phyloP scores from a whole-genome alignment of 1,140 invertebrate genomes.

The Physella acuta region DNA sequence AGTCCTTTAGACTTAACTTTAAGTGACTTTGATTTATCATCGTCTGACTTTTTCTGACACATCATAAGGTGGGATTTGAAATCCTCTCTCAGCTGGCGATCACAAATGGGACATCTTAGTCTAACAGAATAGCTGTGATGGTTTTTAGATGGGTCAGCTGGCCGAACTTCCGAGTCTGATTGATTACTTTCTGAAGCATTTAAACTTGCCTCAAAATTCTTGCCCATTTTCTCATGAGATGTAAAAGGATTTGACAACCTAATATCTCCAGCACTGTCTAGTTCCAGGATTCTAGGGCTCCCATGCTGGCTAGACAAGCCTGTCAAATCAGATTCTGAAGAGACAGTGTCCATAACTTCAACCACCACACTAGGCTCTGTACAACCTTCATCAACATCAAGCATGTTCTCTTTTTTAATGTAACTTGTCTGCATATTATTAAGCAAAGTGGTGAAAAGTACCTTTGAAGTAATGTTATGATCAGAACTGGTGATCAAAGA shows the following conservation, averaged over 20 bases:
- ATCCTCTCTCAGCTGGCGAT: slow-evolving; percentile 24
- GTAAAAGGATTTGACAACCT: neutral
- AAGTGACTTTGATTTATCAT: slow-evolving; percentile 6
- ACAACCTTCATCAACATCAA: slow-evolving; percentile 5
- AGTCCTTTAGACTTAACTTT: neutral
- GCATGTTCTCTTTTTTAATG: neutral
- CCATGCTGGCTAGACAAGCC: slow-evolving; percentile 45
- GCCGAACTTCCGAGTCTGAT: neutral
- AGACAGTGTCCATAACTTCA: slow-evolving; percentile 39
- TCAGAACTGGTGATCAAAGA: too few species aligned
- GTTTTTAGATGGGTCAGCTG: slow-evolving; percentile 3
- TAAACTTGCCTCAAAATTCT: neutral
- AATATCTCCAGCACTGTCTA: slow-evolving; percentile 20
- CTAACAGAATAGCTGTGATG: neutral
- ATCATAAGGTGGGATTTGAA: slow-evolving; percentile 21
- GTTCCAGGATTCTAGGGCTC: slow-evolving; percentile 37
- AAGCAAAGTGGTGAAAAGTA: too few species aligned
- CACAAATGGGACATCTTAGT: slow-evolving; percentile 21
- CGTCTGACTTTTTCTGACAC: slow-evolving; percentile 15
- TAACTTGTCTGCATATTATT: too few species aligned
- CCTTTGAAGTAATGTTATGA: too few species aligned
- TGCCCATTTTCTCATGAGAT: neutral
- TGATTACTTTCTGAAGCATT: neutral
- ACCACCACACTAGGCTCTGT: slow-evolving; percentile 42
- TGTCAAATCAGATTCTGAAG: slow-evolving; percentile 30